phyloP scores from a whole-genome alignment of 2,113 vertebrate species.

The Tichodroma muraria region DNA sequence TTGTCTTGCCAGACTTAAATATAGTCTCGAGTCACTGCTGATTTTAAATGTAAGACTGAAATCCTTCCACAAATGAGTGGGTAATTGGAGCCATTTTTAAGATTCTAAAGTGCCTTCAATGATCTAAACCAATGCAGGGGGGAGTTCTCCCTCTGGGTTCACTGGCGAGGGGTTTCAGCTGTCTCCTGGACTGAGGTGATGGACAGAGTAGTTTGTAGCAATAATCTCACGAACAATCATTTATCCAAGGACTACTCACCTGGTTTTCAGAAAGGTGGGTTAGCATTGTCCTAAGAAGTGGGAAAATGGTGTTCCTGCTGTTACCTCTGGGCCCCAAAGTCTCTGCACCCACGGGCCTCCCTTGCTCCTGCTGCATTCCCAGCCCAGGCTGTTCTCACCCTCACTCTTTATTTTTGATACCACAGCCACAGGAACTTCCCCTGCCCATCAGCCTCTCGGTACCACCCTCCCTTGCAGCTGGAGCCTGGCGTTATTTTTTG shows the following conservation, averaged over 20 bases:
- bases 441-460: neutral
- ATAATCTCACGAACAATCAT: slow-evolving; percentile 2
- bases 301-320: neutral
- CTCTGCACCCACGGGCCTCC: neutral
- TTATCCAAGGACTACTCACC: neutral
- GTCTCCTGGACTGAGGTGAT: neutral
- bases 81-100: slow-evolving; percentile 46
- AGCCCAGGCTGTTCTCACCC: neutral
- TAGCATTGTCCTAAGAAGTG: neutral
- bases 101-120: slow-evolving; percentile 47
- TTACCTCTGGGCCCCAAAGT: neutral
- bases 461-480: neutral
- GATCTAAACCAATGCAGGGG: neutral
- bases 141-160: neutral
- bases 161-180: neutral
- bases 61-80: neutral
- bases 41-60: neutral
- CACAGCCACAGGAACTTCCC: neutral
- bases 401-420: neutral
- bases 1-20: slow-evolving; percentile 6
- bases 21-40: neutral
- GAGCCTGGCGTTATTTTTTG: neutral
- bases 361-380: neutral
- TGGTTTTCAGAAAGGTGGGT: neutral
- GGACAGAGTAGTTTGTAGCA: neutral